Evolutionary conservation across 2,888 invertebrate genomes (phyloP).

Genomic region (Polylopha cassiicola): DNA sequence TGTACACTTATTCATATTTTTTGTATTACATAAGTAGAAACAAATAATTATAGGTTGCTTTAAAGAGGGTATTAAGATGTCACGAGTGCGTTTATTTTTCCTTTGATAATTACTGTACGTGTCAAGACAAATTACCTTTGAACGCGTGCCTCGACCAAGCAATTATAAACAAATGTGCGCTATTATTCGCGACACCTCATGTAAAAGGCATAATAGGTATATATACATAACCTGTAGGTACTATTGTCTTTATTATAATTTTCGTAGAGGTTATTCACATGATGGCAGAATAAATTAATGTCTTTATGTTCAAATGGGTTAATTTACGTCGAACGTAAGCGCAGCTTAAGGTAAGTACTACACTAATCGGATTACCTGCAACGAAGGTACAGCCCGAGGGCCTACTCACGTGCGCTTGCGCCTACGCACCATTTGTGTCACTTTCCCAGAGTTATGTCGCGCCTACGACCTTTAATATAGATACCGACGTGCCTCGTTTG

Average conservation of each 20-base stretch:
- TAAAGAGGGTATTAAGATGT: conserved; percentile 14
- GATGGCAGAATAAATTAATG: conserved; percentile 30
- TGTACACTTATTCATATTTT: no score
- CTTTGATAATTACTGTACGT: conserved; percentile 21
- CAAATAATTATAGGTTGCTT: conserved; percentile 1
- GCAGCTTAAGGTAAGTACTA: conserved; percentile 34
- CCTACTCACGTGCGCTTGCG: conserved; percentile 41
- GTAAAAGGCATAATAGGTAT: conserved; percentile 8
- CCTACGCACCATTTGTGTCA: conserved; percentile 59
- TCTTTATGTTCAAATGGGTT: conserved; percentile 35
- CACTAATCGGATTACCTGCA: conserved; percentile 60
- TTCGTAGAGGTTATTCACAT: conserved; percentile 13
- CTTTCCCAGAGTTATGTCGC: conserved; percentile 59
- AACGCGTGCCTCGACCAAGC: conserved; percentile 21
- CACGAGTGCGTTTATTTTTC: conserved; percentile 17
- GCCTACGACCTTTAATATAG: conserved; percentile 47
- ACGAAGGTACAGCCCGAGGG: conserved; percentile 35
- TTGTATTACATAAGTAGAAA: not conserved
- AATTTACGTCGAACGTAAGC: conserved; percentile 36
- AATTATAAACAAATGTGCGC: conserved; percentile 23
- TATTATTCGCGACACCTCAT: conserved; percentile 14
- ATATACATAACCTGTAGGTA: conserved; percentile 3
- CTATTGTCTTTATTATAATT: conserved; percentile 19
- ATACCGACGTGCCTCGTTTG: conserved; percentile 42
- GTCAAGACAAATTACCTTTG: conserved; percentile 23